These are phyloP conservation scores for Antennarius maculatus DNA, from an alignment of 2,797 vertebrate species.

Conservation along the genomic window DNA sequence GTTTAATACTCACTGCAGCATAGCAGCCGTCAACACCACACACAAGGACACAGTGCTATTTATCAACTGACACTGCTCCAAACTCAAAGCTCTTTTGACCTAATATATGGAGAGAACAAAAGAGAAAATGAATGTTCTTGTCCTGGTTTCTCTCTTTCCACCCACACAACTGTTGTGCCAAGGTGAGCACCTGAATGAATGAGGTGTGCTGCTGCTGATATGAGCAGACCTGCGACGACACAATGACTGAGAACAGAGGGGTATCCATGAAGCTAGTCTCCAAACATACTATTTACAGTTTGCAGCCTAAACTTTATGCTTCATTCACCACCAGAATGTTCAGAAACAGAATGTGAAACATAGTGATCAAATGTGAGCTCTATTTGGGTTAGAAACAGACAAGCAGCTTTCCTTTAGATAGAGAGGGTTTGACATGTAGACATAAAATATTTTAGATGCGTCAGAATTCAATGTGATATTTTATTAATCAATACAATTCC, in stretches of 20 bases:
- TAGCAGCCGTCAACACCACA: conserved; percentile 21
- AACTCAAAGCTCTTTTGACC: conserved; percentile 21
- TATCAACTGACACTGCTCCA: conserved; percentile 32
- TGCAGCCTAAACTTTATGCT: too few species aligned
- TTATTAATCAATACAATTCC: too few species aligned
- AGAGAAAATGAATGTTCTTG: conserved; percentile 1
- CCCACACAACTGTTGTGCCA: conserved; percentile 8
- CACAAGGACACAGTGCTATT: conserved; percentile 18
- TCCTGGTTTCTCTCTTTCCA: not conserved
- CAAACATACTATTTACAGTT: too few species aligned
- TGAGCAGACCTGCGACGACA: not conserved
- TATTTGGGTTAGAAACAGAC: too few species aligned
- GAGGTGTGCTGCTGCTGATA: not conserved
- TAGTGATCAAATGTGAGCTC: too few species aligned
- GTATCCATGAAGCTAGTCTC: not conserved
- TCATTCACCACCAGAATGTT: too few species aligned
- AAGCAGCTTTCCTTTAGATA: too few species aligned
- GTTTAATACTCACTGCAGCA: conserved; percentile 15
- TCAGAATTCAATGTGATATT: too few species aligned
- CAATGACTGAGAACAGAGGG: not conserved
- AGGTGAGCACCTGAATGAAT: conserved; percentile 1
- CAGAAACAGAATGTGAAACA: too few species aligned
- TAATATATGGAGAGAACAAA: conserved; percentile 19
- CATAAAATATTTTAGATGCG: too few species aligned
- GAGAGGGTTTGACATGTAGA: too few species aligned